Percentiles rank a stretch among this genome's conserved stretches.
These are phyloP conservation scores for Drosophila aldrichi DNA, from an alignment of 2,888 invertebrate species.

Conservation along the genomic window DNA sequence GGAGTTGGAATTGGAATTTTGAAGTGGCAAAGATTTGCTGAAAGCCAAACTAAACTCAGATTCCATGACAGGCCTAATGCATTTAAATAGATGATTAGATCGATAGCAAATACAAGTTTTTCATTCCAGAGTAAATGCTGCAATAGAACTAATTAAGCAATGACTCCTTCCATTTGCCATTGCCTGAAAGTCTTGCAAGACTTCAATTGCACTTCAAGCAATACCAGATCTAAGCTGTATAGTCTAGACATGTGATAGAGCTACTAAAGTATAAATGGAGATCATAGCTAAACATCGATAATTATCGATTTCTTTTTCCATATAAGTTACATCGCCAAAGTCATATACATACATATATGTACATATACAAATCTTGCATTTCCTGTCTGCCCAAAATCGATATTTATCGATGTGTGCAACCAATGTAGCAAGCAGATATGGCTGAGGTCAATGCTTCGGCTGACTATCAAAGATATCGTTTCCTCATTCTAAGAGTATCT, in stretches of 20 bases:
- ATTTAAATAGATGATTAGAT: constrained; percentile 5
- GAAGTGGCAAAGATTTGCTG: constrained; percentile 11
- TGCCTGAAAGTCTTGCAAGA: not conserved
- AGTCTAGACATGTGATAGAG: not conserved
- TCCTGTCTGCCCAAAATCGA: not conserved
- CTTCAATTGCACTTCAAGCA: not conserved
- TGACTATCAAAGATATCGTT: not conserved
- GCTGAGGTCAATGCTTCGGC: not conserved
- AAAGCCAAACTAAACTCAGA: constrained; percentile 7
- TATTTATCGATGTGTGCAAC: not conserved
- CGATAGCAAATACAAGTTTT: not conserved
- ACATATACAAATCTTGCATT: not conserved
- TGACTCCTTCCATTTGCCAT: too few species aligned
- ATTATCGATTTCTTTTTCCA: not conserved
- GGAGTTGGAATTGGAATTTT: not conserved
- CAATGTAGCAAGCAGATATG: not conserved
- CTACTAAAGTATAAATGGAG: too few species aligned
- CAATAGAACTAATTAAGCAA: not conserved
- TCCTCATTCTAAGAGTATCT: not conserved
- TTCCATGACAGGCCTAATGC: constrained; percentile 6
- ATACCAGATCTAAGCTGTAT: not conserved
- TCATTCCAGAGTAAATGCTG: not conserved
- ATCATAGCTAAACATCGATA: not conserved
- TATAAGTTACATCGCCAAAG: not conserved
- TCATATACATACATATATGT: too few species aligned